Percentiles rank a stretch among this genome's conserved stretches.
These are phyloP conservation scores for Listrodromus nycthemerus DNA, from an alignment of 2,888 invertebrate genomes.

Conservation along the genomic window DNA sequence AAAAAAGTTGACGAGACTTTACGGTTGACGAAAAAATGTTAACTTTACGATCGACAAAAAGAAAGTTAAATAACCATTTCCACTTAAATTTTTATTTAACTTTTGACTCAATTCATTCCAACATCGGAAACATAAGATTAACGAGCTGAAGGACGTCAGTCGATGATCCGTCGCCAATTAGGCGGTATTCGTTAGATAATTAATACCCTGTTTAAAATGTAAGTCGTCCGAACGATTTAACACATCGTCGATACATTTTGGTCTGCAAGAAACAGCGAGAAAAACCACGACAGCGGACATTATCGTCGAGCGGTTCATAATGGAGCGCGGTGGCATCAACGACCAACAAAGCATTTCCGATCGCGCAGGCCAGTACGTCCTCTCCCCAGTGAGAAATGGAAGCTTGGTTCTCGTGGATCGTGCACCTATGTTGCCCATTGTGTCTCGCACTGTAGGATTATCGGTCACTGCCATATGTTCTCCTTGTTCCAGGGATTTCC, in stretches of 20 bases:
- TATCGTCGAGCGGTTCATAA: conserved; percentile 1
- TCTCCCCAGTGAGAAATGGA: conserved; percentile 20
- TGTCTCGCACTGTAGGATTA: conserved; percentile 43
- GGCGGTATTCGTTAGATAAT: neutral
- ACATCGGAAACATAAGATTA: too few relatives aligned
- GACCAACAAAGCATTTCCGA: conserved; percentile 32
- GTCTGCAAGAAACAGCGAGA: neutral
- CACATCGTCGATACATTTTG: neutral
- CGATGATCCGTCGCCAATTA: too few relatives aligned
- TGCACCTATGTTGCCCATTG: conserved; percentile 36
- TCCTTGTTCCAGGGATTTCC: conserved; percentile 7
- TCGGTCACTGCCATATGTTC: conserved; percentile 55
- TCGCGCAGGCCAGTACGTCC: neutral
- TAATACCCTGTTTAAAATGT: neutral
- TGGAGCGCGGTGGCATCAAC: conserved; percentile 10
- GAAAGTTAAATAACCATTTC: too few relatives aligned
- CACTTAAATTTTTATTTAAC: neutral
- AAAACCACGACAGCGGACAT: conserved; percentile 1
- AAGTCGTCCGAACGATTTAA: neutral
- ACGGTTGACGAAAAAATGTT: neutral
- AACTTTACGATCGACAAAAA: neutral
- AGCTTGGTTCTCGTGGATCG: conserved; percentile 8
- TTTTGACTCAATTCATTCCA: neutral
- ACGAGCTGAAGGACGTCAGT: too few relatives aligned
- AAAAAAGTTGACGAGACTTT: neutral